Base-by-base conservation (phyloP, 2,797 vertebrate genomes). In the Coregonus sp. region DNA sequence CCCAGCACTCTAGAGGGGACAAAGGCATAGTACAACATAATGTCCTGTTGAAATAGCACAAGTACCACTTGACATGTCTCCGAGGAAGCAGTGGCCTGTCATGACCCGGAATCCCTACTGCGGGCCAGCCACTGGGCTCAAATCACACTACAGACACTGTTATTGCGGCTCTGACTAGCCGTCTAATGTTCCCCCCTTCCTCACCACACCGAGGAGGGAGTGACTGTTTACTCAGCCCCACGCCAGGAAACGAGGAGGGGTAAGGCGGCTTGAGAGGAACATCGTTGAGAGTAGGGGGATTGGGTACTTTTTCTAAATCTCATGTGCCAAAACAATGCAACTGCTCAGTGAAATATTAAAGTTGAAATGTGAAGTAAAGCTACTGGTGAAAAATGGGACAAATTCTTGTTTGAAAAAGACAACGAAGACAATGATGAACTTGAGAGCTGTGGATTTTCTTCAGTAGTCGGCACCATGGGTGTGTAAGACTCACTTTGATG, bases 131-230 rank as follows among this genome's bases (percentile, higher is more conserved):
- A 78, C 76, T 65, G 67, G 78, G 72, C 59, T 25, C 59, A 61
- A 20, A 61, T 7, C 59, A 20, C n/a, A 86, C 78, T 85, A 89
- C 86, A 90, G 76, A 77, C 74, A 63, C 56, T 81, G 83, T 78
- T 75, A 87, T 79, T 90, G 88, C 85, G 81, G 82, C 56, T 85
- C 63, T 82, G 72, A 85, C 81, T 75, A 0, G 76, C 76, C 69
- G 67, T 73, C 74, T 74, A 15, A 29, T 16, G 59, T 47, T 47
- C 74, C 73, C 56, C 73, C n/a, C 50, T 40, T 78, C 52, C 18
- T 47, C 40, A 47, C 40, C 70, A 77, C 81, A 72, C 51, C 52
- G 77, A 66, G 71, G 76, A 80, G 82, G 84, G 70, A 25, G 11
- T 71, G 63, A 84, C 78, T 87, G 78, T 85, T 82, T 77, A 80